Base-by-base conservation (phyloP, 1,140 invertebrate genomes). In the Anadara kagoshimensis region DNA sequence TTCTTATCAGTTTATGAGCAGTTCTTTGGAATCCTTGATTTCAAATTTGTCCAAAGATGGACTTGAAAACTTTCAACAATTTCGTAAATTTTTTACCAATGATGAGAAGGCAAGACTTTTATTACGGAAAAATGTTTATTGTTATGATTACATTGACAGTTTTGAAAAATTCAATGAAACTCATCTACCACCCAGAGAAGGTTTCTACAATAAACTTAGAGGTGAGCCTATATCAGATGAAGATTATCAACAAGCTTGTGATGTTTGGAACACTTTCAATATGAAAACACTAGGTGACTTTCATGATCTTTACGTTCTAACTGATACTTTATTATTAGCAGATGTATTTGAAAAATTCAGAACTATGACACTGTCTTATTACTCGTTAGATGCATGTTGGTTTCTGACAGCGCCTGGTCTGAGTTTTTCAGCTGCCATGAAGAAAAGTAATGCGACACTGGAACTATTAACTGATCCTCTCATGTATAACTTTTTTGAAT, bases 91-190 rank as follows among this genome's bases (percentile, higher is more conserved):
- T n/a, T 36, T 57, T 72, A 22, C 51, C 22, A 1, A 12, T 53
- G 20, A 41, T 43, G 20, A 64, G 8, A 29, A 12, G 56, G 26
- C 53, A 44, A 12, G 59, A 36, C 29, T 36, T 54, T 62, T 75
- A 36, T 43, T 75, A 16, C 59, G 69, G 58, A 76, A 76, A 44
- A 68, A 68, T 29, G 69, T 76, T 12, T 76, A 76, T 63, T 56
- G 62, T 51, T 76, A 72, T 51, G 75, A 72, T 20, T 76, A 76
- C 57, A 63, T 67, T 64, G 64, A 76, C 68, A 29, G 45, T 43
- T 43, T 41, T 56, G 43, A 36, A 58, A 77, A 73, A 77, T 73
- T 77, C 65, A 24, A 77, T 7, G 59, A 73, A 69, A 77, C 64
- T 22, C 45, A 57, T 63, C 58, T 69, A 43, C 69, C 69, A 29